phyloP scores from a whole-genome alignment of 2,797 vertebrate species.

The Microchirus variegatus region DNA sequence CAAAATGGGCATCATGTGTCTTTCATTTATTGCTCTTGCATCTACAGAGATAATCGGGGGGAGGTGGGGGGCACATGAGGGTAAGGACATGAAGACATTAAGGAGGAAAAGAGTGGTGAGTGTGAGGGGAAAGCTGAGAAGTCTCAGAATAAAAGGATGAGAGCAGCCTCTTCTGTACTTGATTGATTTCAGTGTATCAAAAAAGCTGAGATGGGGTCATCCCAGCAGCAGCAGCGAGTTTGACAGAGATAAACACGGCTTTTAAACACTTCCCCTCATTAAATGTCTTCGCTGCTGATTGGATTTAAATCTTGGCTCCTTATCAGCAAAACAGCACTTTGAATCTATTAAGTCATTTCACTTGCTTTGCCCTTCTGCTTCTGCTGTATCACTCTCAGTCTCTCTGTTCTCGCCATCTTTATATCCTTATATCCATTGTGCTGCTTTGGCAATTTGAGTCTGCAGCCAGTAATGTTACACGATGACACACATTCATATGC shows the following conservation, averaged over 20 bases:
- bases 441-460: conserved; percentile 34
- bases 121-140: not conserved
- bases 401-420: not conserved
- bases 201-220: conserved; percentile 35
- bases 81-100: too few species aligned
- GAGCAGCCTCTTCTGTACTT: conserved; percentile 4
- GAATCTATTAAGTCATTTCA: conserved; percentile 58
- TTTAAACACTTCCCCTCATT: conserved; percentile 55
- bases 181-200: conserved; percentile 37
- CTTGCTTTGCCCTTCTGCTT: conserved; percentile 29
- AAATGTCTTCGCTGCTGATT: conserved; percentile 49
- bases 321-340: conserved; percentile 60
- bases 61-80: too few species aligned
- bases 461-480: conserved; percentile 30
- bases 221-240: conserved; percentile 13
- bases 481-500: conserved; percentile 16
- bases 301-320: conserved; percentile 53
- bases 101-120: too few species aligned
- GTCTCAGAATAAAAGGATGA: not conserved
- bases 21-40: too few species aligned
- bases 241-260: conserved; percentile 49
- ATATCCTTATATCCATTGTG: conserved; percentile 17
- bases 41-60: too few species aligned
- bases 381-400: conserved; percentile 6
- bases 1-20: too few species aligned